Evolutionary conservation across 1,140 invertebrate species (phyloP), one percentile per base, ranked within the genome.

Genomic region (Drosophila elegans): DNA sequence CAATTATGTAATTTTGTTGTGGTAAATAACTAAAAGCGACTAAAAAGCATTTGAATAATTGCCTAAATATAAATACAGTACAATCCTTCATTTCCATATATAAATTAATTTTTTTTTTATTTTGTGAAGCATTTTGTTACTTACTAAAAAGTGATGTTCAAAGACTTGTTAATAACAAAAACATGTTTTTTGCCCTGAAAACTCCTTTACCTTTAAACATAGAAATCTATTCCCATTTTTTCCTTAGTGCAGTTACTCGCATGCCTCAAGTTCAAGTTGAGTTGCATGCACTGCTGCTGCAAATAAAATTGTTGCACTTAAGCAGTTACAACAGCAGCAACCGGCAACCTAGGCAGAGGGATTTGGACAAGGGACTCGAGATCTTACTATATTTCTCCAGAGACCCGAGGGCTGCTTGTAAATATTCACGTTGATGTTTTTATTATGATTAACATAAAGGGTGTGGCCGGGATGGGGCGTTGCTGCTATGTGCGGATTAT

Each of bases 231-330:
- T 10, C 10, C 7, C 12, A 21, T 44, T 45, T 72, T 69, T 60
- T 29, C 16, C 45, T 4, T 60, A 74, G 83, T 88, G 80, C 59
- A 51, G 12, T 4, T n/a, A 72, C 73, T 69, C 68, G 53, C 53
- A 76, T 83, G 76, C 72, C 73, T 74, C 59, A 74, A 62, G 66
- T 64, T 73, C 56, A 62, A 75, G 79, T 59, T 81, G 77, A 61
- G 71, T 86, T 79, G 83, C 79, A 88, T 83, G 83, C 56, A 57
- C 63, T 68, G 83, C 71, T 72, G 66, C 69, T 67, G 60, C 83
- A 88, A 88, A 88, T 88, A 83, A 88, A 88, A 88, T 88, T 83
- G 83, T 88, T 89, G 83, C 84, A 80, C 78, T 89, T 88, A 88
- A 89, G 79, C 66, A 80, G 83, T 77, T 78, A 78, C 64, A 68